phyloP scores from a whole-genome alignment of 2,113 vertebrate genomes.

The Toxotes chatareus region DNA sequence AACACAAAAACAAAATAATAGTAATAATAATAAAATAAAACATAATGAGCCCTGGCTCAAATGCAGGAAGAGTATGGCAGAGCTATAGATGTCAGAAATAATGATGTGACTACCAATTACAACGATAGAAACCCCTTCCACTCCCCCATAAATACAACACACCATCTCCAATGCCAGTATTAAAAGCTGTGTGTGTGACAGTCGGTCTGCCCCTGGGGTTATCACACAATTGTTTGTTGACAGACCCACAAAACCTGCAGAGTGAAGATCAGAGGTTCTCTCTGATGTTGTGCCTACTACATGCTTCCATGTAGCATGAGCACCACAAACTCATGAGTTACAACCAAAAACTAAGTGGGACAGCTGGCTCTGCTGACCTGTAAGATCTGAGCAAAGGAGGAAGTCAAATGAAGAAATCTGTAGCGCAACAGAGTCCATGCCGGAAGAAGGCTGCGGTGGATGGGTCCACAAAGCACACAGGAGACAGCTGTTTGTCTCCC shows the following conservation, averaged over 20 bases:
- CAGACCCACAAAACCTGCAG: neutral
- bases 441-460: neutral
- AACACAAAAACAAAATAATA: too few relatives aligned
- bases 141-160: neutral
- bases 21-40: neutral
- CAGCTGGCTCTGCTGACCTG: neutral
- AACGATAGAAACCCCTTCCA: neutral
- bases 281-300: neutral
- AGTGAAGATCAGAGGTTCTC: conserved; percentile 1
- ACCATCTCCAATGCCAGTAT: neutral
- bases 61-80: neutral
- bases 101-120: neutral
- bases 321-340: neutral
- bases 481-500: too few relatives aligned
- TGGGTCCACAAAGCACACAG: neutral
- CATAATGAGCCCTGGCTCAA: neutral
- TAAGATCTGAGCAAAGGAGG: neutral
- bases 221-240: neutral
- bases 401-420: neutral
- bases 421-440: neutral
- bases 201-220: neutral
- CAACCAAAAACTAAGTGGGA: neutral
- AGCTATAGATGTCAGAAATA: neutral
- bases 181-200: neutral
- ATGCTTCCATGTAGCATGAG: neutral